Conservation (phyloP, 2,888 invertebrate species). For the Conomelus anceps region DNA sequence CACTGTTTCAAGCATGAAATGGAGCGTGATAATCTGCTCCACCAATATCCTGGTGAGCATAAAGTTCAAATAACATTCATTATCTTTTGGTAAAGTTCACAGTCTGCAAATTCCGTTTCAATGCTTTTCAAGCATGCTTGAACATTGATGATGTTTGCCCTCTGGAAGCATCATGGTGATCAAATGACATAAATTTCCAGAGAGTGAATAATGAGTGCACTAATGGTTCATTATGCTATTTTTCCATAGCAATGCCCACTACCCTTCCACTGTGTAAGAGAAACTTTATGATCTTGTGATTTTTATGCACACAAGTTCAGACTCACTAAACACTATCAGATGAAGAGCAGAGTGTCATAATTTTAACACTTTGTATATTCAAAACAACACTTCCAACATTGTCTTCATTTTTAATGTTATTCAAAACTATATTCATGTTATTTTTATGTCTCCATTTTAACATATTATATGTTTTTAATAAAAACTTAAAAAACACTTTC, state of each 20-base stretch:
- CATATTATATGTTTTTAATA: too few species aligned
- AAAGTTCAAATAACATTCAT: not conserved
- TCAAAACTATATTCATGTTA: too few species aligned
- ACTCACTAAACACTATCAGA: too few species aligned
- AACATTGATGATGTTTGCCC: not conserved
- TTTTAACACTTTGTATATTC: too few species aligned
- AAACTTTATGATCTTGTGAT: not conserved
- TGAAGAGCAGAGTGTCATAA: too few species aligned
- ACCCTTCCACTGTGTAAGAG: not conserved
- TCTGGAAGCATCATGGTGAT: not conserved
- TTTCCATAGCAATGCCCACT: not conserved
- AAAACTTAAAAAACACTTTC: too few species aligned
- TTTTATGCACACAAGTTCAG: too few species aligned
- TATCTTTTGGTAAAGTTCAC: not conserved
- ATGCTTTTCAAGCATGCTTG: not conserved
- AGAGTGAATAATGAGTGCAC: not conserved
- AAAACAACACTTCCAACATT: too few species aligned
- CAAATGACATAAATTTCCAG: not conserved
- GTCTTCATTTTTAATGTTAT: too few species aligned
- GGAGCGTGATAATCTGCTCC: not conserved
- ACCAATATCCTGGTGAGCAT: not conserved
- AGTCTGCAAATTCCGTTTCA: not conserved
- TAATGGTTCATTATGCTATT: not conserved
- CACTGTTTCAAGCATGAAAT: not conserved
- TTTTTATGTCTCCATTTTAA: too few species aligned